Evolutionary conservation across 2,888 invertebrate genomes (phyloP).

Genomic region (Notodonta ziczac): DNA sequence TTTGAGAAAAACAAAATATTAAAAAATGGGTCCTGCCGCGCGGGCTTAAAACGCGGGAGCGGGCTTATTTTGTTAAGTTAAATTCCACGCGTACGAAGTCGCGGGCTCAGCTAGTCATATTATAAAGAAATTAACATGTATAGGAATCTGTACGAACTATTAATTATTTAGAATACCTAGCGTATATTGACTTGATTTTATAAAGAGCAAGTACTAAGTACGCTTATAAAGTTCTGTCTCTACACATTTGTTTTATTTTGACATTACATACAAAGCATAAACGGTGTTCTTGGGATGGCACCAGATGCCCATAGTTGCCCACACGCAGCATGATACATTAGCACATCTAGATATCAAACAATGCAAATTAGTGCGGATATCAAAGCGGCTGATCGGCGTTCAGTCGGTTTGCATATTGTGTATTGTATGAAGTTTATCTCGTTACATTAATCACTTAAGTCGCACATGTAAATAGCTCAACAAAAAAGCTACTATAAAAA

Average conservation of each 20-base stretch:
- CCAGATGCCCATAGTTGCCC: slow-evolving; percentile 21
- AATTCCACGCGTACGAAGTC: too few species aligned
- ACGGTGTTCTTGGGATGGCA: not conserved
- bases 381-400: slow-evolving; percentile 39
- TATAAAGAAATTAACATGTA: too few species aligned
- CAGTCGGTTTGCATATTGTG: slow-evolving; percentile 37
- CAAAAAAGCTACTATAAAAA: slow-evolving; percentile 26
- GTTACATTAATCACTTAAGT: slow-evolving; percentile 42
- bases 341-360: slow-evolving; percentile 41
- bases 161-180: too few species aligned
- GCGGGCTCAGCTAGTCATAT: too few species aligned
- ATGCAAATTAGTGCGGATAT: slow-evolving; percentile 43
- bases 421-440: slow-evolving; percentile 41
- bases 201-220: too few species aligned
- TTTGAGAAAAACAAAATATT: too few species aligned
- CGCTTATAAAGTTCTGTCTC: too few species aligned
- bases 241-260: not conserved
- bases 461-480: slow-evolving; percentile 33
- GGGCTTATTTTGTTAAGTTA: too few species aligned
- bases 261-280: not conserved
- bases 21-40: too few species aligned
- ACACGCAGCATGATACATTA: slow-evolving; percentile 27
- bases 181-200: too few species aligned
- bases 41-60: too few species aligned
- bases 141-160: too few species aligned